Evolutionary conservation across 1,140 invertebrate genomes (phyloP), one percentile per base, ranked within the genome.

Genomic region (Steinernema khuongi): DNA sequence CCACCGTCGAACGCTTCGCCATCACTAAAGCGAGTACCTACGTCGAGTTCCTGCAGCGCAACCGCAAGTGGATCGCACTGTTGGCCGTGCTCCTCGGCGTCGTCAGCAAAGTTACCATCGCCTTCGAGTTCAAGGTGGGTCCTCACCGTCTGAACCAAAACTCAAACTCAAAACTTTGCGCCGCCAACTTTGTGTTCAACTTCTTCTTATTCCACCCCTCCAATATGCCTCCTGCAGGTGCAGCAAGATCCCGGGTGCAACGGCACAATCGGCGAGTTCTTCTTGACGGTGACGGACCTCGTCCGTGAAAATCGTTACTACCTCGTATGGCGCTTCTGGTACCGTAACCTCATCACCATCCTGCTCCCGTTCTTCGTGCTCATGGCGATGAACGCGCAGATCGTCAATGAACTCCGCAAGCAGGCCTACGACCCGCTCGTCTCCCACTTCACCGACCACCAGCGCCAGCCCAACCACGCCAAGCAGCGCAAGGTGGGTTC

Each of bases 361-460:
- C 83, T 83, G 72, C 78, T 81, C 31, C 82, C 82, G 14, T 83
- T 83, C 74, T 83, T 84, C 31, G 80, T 78, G 19, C 78, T 83
- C 30, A 33, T 75, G 29, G 76, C 70, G n/a, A 66, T 84, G 22
- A 84, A 83, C 67, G 76, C 81, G 69, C 68, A 74, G 22, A 83
- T 84, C 33, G 80, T 83, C 17, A 77, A 71, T n/a, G 76, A 60
- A 26, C 50, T 60, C 22, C 11, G 50, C 4, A 60, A 60, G 26
- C 50, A 60, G 50, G 50, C 50, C 50, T 60, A 60, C 50, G 50
- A 60, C 50, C 50, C 81, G 4, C 66, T 83, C 33, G 73, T 74
- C 1, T 66, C 69, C 31, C 73, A 81, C 44, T 77, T 67, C 41
- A n/a, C 33, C 22, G 50, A 60, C 22, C 50, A 60, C 22, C 50